Evolutionary conservation across 2,888 invertebrate genomes (phyloP), one percentile per base, ranked within the genome.

Genomic region (Lymantria monacha): DNA sequence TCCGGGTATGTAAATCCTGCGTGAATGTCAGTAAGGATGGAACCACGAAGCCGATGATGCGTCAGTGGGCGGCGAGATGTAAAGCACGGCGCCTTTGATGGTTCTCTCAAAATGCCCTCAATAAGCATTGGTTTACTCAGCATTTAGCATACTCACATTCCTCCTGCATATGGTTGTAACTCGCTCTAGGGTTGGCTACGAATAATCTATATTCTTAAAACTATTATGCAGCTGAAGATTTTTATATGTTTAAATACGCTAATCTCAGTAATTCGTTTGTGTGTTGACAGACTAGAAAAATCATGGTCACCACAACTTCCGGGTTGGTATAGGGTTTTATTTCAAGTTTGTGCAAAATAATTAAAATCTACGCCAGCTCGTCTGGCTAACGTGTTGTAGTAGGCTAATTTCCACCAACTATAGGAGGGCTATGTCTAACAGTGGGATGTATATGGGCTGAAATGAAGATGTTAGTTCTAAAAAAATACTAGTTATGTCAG

Each of bases 101-200:
- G 62, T 59, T 61, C 76, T 66, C 73, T 76, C 78, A 61, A 83
- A 83, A 81, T 86, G 83, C 83, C 79, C 79, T 83, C 87, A 87
- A 87, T 89, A 84, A 89, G 86, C 81, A 76, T 79, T 52, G 50
- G 85, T 87, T 83, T 88, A 76, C 85, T 73, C 66, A 79, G 57
- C 81, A 76, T 72, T 88, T 89, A 90, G 81, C 85, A 70, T 66
- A 68, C 70, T 70, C 68, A 76, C 81, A 83, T 87, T 84, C 83
- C 74, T 72, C 68, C 76, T 67, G 72, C 75, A 69, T 72, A 72
- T 74, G 56, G 58, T 50, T 50, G 47, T 55, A 41, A 42, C 15
- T 42, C 46, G 44, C 38, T 57, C 41, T 67, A 78, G 77, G 75
- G 76, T 57, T 73, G 67, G 44, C 63, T 36, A 30, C 40, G 12